phyloP scores from a whole-genome alignment of 2,888 invertebrate genomes.

The Tryphoninae sp. region DNA sequence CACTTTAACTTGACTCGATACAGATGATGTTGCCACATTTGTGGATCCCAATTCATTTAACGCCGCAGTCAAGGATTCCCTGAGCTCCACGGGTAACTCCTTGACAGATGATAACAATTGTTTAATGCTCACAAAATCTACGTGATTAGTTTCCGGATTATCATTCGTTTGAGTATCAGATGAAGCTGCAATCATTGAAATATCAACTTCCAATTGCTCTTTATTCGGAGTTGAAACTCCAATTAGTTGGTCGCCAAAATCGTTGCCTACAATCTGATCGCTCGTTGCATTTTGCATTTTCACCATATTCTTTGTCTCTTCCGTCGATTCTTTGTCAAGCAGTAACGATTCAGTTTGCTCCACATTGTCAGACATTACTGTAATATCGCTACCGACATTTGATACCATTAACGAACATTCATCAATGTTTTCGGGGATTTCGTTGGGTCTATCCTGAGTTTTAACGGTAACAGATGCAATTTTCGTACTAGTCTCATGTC shows the following conservation, averaged over 20 bases:
- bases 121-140: constrained; percentile 69
- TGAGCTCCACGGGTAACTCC: constrained; percentile 76
- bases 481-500: constrained; percentile 28
- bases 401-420: not conserved
- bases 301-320: not conserved
- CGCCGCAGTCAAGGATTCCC: constrained; percentile 75
- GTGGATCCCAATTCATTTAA: constrained; percentile 73
- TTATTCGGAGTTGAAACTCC: not conserved
- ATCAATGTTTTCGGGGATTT: not conserved
- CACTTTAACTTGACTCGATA: not conserved
- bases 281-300: not conserved
- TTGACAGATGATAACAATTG: constrained; percentile 75
- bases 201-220: not conserved
- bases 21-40: constrained; percentile 27
- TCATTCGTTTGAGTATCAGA: not conserved
- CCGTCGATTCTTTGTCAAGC: not conserved
- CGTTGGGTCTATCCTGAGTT: constrained; percentile 62
- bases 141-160: not conserved
- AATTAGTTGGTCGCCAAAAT: not conserved
- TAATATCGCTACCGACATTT: not conserved
- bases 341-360: not conserved
- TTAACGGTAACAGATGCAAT: constrained; percentile 55
- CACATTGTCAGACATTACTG: not conserved
- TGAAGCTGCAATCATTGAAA: not conserved
- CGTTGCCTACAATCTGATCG: not conserved